A percentile compares a stretch with the other conserved stretches of the same genome.
These are phyloP conservation scores for Tarsius wallacei DNA, from an alignment of 2,797 vertebrate species.

Conservation along the genomic window DNA sequence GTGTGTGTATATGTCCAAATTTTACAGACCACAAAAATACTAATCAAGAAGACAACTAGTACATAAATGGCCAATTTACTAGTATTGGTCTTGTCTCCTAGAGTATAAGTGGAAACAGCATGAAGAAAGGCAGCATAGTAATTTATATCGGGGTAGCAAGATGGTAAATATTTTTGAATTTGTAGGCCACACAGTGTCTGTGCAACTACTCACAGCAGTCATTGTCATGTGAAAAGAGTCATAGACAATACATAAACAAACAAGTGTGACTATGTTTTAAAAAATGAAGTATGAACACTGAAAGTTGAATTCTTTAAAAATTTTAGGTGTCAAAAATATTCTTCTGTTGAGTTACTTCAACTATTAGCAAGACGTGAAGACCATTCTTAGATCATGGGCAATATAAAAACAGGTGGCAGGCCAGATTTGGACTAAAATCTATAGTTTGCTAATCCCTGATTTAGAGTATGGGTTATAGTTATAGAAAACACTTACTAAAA, in stretches of 20 bases:
- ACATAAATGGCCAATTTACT: background rate
- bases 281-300: background rate
- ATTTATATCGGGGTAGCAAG: background rate
- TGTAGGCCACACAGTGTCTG: background rate
- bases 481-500: background rate
- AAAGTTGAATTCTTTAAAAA: conserved; percentile 5
- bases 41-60: background rate
- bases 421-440: background rate
- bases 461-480: background rate
- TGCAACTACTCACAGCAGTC: background rate
- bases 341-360: background rate
- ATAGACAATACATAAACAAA: background rate
- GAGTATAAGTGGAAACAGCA: background rate
- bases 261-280: background rate
- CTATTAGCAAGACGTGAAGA: background rate
- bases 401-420: background rate
- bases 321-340: background rate
- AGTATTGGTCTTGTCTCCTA: background rate
- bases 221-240: background rate
- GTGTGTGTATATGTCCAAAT: background rate
- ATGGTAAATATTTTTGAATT: background rate
- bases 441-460: background rate
- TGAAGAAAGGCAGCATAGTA: background rate
- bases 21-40: background rate
- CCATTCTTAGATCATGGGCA: background rate